Evolutionary conservation across 2,113 vertebrate species (phyloP), one percentile per base, ranked within the genome.

Genomic region (Prionailurus bengalensis): DNA sequence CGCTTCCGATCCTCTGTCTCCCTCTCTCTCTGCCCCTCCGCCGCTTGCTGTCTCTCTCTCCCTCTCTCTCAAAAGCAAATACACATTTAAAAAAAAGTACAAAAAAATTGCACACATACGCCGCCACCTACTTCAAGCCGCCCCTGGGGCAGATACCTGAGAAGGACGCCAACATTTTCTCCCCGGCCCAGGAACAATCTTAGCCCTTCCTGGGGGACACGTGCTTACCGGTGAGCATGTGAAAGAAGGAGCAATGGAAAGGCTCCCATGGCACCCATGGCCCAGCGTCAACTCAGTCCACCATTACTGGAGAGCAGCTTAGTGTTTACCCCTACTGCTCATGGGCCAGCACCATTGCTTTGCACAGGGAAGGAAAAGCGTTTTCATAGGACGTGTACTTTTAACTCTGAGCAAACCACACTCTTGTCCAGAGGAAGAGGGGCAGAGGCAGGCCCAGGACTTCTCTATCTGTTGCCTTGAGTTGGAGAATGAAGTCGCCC

Each of bases 341-440:
- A 12, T 66, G 78, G 15, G 17, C 91, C 58, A 87, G 82, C 25
- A 81, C 39, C 13, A 79, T 23, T 87, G 45, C 31, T 92, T 92
- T 84, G 71, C 31, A 53, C 15, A n/a, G 23, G 63, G 95, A 87
- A 93, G 80, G 11, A 58, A 65, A 95, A 68, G 6, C 53, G 78
- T 42, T 90, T 73, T 71, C 74, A 33, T 4, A 42, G 48, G 94
- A 76, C 78, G 25, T 66, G 36, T 58, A 94, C 31, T 89, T 97
- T 89, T 94, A 58, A 74, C 42, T 91, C 17, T 78, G 71, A 81
- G 53, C 42, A 89, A 96, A 93, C 31, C 13, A 70, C 65, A 88
- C 4, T 83, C 21, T 80, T 66, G 87, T 31, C 36, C 36, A 86
- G 36, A 82, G 42, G 27, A 92, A 93, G 53, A 94, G 27, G 25